Base-by-base conservation (phyloP, 2,797 vertebrate genomes). In the Channa striata region DNA sequence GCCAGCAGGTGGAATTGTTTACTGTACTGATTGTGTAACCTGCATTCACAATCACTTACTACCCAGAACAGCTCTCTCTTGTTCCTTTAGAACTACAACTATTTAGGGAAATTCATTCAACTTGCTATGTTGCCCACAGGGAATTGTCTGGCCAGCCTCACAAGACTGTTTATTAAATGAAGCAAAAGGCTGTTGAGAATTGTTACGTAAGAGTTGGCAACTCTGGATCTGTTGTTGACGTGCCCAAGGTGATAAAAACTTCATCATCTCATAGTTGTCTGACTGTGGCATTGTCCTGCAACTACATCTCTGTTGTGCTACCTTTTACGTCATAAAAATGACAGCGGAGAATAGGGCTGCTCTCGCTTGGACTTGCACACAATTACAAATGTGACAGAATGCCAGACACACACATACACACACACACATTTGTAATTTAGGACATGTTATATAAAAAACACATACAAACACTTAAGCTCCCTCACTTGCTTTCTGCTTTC, bases 131-230 rank as follows among this genome's bases (percentile, higher is more conserved):
- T 78, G 74, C 74, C 87, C 74, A 53, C 40, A 53, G 73, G 77
- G 47, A 64, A 68, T 77, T 81, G 80, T 75, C 59, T 56, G 34
- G 9, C 2, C 52, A 50, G 64, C 60, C 60, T 72, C 63, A 66
- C 49, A 63, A 40, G 64, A 47, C 68, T 66, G 53, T 77, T 80
- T 80, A 74, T 80, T 80, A 77, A 82, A 80, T 25, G 53, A 80
- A 75, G 78, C 47, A 46, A 14, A 23, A 57, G 49, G 57, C 64
- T 56, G 33, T 59, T 71, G 77, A 78, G 50, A 65, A 54, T 60
- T 50, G 5, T 68, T 75, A 53, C 7, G 1, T 46, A 70, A 74
- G 5, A 59, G 44, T 20, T 11, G 20, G 39, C 48, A 36, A 51
- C 68, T 74, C 46, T 66, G 42, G 63, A 72, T 64, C 51, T 30